phyloP scores from a whole-genome alignment of 2,888 invertebrate genomes.

The Pandemis corylana region DNA sequence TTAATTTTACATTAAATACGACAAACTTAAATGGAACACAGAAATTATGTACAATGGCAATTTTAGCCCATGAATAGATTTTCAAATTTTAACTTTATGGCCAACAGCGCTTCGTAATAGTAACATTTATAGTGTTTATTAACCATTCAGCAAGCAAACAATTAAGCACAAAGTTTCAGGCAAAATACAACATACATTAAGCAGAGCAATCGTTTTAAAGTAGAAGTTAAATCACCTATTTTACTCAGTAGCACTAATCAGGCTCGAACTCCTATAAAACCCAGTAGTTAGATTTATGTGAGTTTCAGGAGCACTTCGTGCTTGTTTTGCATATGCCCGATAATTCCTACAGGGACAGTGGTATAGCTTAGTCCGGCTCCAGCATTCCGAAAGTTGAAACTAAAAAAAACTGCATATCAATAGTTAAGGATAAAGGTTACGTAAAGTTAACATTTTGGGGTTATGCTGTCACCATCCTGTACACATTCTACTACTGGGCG shows the following conservation, averaged over 20 bases:
- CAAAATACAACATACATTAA: slow-evolving; percentile 9
- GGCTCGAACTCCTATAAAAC: slow-evolving; percentile 35
- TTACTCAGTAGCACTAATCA: slow-evolving; percentile 32
- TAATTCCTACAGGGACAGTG: slow-evolving; percentile 26
- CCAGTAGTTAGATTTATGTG: slow-evolving; percentile 35
- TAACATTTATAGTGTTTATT: too few relatives aligned
- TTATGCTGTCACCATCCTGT: too few relatives aligned
- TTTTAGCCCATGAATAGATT: too few relatives aligned
- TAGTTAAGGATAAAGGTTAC: background rate
- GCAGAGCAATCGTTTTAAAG: slow-evolving; percentile 14
- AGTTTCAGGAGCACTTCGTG: slow-evolving; percentile 32
- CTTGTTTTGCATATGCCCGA: slow-evolving; percentile 33
- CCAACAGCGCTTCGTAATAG: too few relatives aligned
- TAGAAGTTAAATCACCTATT: slow-evolving; percentile 30
- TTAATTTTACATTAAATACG: too few relatives aligned
- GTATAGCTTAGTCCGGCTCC: slow-evolving; percentile 22
- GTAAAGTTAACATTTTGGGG: too few relatives aligned
- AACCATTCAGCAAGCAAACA: background rate
- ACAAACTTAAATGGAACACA: too few relatives aligned
- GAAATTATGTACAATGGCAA: too few relatives aligned
- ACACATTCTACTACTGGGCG: too few relatives aligned
- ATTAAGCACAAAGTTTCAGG: background rate
- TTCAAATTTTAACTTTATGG: too few relatives aligned
- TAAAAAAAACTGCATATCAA: background rate
- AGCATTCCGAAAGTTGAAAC: background rate